A percentile compares a stretch with the other conserved stretches of the same genome.
phyloP scores from a whole-genome alignment of 2,888 invertebrate genomes.

The Schrankia costaestrigalis region DNA sequence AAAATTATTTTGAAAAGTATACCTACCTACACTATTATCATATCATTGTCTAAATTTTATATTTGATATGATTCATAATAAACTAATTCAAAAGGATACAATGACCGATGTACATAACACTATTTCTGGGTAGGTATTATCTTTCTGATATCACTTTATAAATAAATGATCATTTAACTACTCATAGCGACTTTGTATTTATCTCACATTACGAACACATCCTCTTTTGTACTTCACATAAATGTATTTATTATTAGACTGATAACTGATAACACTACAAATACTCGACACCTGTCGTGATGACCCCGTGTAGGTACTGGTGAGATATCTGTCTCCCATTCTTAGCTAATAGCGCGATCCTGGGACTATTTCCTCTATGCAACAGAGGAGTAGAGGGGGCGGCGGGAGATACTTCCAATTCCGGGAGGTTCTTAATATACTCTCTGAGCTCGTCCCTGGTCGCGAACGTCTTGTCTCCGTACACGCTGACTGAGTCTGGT shows the following conservation, averaged over 20 bases:
- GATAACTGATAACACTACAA: slow-evolving; percentile 32
- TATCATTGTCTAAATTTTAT: too few species aligned
- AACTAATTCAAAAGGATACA: too few species aligned
- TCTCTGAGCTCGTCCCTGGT: slow-evolving; percentile 44
- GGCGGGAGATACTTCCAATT: slow-evolving; percentile 17
- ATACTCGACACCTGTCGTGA: slow-evolving; percentile 48
- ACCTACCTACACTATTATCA: too few species aligned
- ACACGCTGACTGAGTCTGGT: slow-evolving; percentile 37
- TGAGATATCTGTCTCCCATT: slow-evolving; percentile 56
- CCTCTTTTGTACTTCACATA: too few species aligned
- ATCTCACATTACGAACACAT: too few species aligned
- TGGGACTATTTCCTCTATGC: slow-evolving; percentile 30
- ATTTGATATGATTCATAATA: too few species aligned
- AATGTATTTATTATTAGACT: background rate
- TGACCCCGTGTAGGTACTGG: slow-evolving; percentile 48
- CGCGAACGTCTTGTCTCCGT: slow-evolving; percentile 55
- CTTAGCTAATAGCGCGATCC: slow-evolving; percentile 46
- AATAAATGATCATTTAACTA: too few species aligned
- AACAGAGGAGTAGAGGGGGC: slow-evolving; percentile 39
- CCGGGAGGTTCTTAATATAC: slow-evolving; percentile 40
- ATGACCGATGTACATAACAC: too few species aligned
- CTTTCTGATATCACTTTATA: too few species aligned
- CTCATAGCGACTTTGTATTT: too few species aligned
- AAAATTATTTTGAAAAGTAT: too few species aligned
- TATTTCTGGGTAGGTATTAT: too few species aligned